Evolutionary conservation across 2,113 vertebrate species (phyloP), one percentile per base, ranked within the genome.

Genomic region (Phocoena sinus): DNA sequence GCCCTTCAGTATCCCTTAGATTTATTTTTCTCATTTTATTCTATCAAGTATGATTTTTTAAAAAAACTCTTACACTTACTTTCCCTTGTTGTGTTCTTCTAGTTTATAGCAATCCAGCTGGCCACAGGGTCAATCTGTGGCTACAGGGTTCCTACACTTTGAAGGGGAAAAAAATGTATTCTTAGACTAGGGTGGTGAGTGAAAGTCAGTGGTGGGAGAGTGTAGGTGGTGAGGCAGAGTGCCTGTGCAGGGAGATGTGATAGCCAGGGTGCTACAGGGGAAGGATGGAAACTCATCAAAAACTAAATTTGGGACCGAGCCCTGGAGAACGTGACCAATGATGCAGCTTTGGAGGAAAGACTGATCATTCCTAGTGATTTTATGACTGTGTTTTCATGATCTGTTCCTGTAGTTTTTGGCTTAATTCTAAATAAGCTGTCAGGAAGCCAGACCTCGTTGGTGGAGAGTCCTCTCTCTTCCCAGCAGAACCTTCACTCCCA

Each of bases 131-230:
- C 74, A 50, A 0, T 12, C n/a, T 8, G 36, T 12, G 23, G 38
- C 1, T 26, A 26, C 1, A 18, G 33, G 33, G 8, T 3, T 25
- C 41, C 23, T 4, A 0, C 1, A 0, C 10, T 47, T 9, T 8
- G 53, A 31, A 28, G 20, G 60, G 90, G 33, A 41, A 62, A 20
- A 2, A 8, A 26, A 23, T 8, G 8, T 6, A 13, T 31, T 47
- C 44, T 41, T 18, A n/a, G 18, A 14, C 1, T 0, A 2, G 73
- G 47, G 5, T 7, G 5, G 31, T 0, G 9, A 36, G 47, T 5
- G 8, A 4, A 33, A n/a, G n/a, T 23, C 23, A 9, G 31, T n/a
- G 62, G 28, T 33, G 20, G 28, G 44, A 8, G 63, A 20, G 9
- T 6, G 14, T 2, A 26, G 23, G 41, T 1, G 50, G 20, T 2